Evolutionary conservation across 2,797 vertebrate genomes (phyloP).

Genomic region (Lepidocolaptes lacrymiger): DNA sequence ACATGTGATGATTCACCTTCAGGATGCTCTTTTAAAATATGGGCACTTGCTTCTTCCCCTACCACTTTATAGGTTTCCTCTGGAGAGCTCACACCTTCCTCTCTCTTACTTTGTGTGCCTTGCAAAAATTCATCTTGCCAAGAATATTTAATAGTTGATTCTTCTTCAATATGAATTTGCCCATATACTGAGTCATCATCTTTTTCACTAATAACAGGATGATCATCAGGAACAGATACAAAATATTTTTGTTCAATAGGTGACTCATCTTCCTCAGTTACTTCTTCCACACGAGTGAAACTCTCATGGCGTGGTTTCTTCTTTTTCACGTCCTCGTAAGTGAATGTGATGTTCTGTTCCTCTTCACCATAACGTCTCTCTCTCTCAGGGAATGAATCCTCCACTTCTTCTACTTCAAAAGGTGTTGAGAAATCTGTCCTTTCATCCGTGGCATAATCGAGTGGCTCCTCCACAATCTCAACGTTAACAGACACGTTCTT

Average conservation of each 20-base stretch:
- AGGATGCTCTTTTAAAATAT: conserved; percentile 62
- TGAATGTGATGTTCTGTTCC: conserved; percentile 10
- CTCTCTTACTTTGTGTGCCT: conserved; percentile 66
- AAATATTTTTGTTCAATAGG: conserved; percentile 89
- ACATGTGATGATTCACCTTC: conserved; percentile 74
- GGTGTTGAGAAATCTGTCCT: conserved; percentile 74
- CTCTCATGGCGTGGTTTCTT: conserved; percentile 36
- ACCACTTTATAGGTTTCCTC: conserved; percentile 41
- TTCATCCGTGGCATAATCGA: conserved; percentile 78
- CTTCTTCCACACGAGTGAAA: conserved; percentile 71
- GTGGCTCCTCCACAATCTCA: conserved; percentile 88
- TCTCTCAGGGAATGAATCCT: conserved; percentile 74
- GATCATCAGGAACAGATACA: conserved; percentile 93
- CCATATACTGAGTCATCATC: conserved; percentile 86
- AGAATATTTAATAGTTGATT: conserved; percentile 80
- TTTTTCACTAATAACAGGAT: conserved; percentile 77
- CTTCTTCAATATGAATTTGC: conserved; percentile 84
- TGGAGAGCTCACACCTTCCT: conserved; percentile 41
- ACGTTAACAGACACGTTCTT: conserved; percentile 86
- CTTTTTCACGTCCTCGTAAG: conserved; percentile 30
- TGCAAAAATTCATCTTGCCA: conserved; percentile 83
- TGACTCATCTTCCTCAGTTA: conserved; percentile 80
- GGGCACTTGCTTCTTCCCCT: conserved; percentile 26
- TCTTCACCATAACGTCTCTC: conserved; percentile 43
- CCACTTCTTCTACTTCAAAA: conserved; percentile 90